Percentiles rank a stretch among this genome's conserved stretches.
Conservation (phyloP, 2,797 vertebrate species). For the Halcyon badia region DNA sequence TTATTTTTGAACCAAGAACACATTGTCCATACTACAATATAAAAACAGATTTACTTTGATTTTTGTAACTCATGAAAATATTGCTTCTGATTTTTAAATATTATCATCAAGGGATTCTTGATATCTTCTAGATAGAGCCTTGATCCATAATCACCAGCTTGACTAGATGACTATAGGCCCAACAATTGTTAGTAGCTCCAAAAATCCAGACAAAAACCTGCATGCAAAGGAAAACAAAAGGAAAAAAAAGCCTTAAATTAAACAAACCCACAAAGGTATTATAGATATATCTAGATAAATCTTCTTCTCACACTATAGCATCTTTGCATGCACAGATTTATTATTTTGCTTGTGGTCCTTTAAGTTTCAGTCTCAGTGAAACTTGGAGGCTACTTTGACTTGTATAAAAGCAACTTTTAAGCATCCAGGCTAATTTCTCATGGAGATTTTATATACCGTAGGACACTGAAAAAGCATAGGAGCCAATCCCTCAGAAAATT, state of each 20-base stretch:
- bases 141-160: neutral
- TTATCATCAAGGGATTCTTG: neutral
- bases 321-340: neutral
- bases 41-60: neutral
- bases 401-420: neutral
- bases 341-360: neutral
- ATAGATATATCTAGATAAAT: neutral
- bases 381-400: neutral
- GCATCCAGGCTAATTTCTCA: neutral
- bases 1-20: neutral
- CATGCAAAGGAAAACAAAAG: neutral
- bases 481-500: neutral
- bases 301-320: neutral
- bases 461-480: neutral
- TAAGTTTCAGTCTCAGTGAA: neutral
- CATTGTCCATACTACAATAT: neutral
- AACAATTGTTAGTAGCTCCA: neutral
- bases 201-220: neutral
- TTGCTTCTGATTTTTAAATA: neutral
- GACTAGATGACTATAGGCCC: neutral
- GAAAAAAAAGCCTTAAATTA: accelerated
- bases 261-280: neutral
- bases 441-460: neutral
- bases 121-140: neutral
- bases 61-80: neutral